Evolutionary conservation across 2,113 vertebrate species (phyloP).

Genomic region (Chrysochloris asiatica): DNA sequence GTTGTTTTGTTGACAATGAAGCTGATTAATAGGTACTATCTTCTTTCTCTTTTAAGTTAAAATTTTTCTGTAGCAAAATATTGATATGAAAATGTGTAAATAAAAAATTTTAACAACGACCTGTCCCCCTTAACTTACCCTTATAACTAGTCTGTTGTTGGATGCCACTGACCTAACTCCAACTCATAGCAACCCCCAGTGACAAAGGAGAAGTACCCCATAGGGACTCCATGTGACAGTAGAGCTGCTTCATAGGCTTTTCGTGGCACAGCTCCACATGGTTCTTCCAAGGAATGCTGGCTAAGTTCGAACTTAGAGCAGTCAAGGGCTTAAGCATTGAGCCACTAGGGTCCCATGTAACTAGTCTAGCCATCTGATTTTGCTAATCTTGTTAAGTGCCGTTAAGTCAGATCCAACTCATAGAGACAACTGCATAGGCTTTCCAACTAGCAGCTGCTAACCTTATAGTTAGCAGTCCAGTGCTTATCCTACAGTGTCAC

Average conservation of each 20-base stretch:
- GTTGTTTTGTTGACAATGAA: neutral
- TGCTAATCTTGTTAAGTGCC: too few relatives aligned
- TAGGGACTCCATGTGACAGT: neutral
- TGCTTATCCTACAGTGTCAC: too few relatives aligned
- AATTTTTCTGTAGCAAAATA: neutral
- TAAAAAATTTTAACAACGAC: neutral
- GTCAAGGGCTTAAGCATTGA: neutral
- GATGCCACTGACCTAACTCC: neutral
- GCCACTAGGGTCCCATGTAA: neutral
- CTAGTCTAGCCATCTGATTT: neutral
- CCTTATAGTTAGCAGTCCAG: too few relatives aligned
- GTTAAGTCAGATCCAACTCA: too few relatives aligned
- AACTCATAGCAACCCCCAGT: neutral
- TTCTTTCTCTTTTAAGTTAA: neutral
- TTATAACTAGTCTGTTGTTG: neutral
- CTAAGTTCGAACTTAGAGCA: neutral
- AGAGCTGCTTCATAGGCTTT: neutral
- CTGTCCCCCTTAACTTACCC: neutral
- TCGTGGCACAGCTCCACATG: neutral
- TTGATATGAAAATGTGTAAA: neutral
- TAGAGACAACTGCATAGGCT: too few relatives aligned
- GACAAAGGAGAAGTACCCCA: neutral
- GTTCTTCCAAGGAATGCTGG: neutral
- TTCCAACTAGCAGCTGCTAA: too few relatives aligned
- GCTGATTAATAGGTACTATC: neutral